Conservation (phyloP, 1,140 invertebrate species). For the Ganaspis sp. region DNA sequence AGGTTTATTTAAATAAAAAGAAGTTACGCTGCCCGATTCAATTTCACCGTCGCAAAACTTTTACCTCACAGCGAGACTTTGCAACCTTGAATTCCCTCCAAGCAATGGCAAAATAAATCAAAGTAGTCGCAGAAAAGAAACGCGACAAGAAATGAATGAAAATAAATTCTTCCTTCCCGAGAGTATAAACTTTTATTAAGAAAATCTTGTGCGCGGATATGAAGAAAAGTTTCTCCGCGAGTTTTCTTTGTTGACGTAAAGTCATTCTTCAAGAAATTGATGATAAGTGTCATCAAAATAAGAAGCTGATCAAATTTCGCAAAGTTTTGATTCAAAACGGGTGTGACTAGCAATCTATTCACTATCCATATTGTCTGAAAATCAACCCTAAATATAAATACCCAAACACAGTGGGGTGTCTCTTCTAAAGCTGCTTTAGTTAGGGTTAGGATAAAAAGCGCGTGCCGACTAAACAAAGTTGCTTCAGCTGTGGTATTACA, state of each 20-base stretch:
- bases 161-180: neutral
- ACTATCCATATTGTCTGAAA: constrained; percentile 49
- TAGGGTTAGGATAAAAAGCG: constrained; percentile 60
- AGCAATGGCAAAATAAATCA: constrained; percentile 23
- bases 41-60: constrained; percentile 25
- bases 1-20: constrained; percentile 28
- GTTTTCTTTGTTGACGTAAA: too few relatives aligned
- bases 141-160: constrained; percentile 10
- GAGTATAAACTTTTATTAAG: constrained; percentile 5
- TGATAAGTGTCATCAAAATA: neutral
- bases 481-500: constrained; percentile 46
- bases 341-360: constrained; percentile 53
- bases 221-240: neutral
- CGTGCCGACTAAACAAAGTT: constrained; percentile 54
- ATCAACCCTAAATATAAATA: constrained; percentile 43
- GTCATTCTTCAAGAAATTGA: neutral
- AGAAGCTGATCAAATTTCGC: too few relatives aligned
- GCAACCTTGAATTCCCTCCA: constrained; percentile 26
- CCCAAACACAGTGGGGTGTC: constrained; percentile 44
- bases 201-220: neutral
- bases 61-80: constrained; percentile 24
- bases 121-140: constrained; percentile 4
- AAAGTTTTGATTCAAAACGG: constrained; percentile 35
- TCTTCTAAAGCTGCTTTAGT: constrained; percentile 42
- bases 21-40: constrained; percentile 18